These are phyloP conservation scores for Caligus rogercresseyi DNA, from an alignment of 1,140 invertebrate genomes.

Conservation along the genomic window DNA sequence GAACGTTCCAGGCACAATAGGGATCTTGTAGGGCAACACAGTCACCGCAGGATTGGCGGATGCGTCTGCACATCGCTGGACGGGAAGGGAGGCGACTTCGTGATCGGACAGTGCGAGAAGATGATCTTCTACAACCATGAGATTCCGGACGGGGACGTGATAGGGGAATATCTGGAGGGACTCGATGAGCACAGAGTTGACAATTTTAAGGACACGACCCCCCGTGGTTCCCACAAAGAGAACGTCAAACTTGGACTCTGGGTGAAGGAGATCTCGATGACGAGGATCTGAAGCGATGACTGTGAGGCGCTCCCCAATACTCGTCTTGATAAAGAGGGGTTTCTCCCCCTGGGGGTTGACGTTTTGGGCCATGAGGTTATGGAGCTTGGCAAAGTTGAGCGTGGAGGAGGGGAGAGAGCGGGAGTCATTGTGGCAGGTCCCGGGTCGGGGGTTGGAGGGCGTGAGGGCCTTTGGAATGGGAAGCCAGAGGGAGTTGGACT, in stretches of 20 bases:
- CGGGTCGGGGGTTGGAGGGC: conserved; percentile 49
- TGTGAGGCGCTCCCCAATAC: conserved; percentile 43
- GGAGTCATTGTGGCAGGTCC: conserved; percentile 77
- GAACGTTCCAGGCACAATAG: conserved; percentile 86
- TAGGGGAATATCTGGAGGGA: conserved; percentile 73
- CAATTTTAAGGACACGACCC: conserved; percentile 36
- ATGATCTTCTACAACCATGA: conserved; percentile 41
- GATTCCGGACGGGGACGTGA: conserved; percentile 45
- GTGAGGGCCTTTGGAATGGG: conserved; percentile 43
- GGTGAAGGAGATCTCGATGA: conserved; percentile 36
- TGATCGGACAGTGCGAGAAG: conserved; percentile 77
- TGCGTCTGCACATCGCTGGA: conserved; percentile 57
- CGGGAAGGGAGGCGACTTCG: conserved; percentile 61
- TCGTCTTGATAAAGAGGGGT: conserved; percentile 25
- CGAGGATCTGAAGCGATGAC: conserved; percentile 81
- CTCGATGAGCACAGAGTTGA: conserved; percentile 63
- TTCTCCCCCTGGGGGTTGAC: conserved; percentile 28
- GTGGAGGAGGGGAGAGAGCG: conserved; percentile 61
- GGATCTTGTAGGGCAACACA: conserved; percentile 89
- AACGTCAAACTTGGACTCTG: conserved; percentile 35
- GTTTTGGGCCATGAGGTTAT: conserved; percentile 84
- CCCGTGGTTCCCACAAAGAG: conserved; percentile 38
- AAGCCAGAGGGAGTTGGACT: conserved; percentile 79
- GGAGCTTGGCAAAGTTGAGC: conserved; percentile 82
- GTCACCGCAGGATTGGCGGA: conserved; percentile 37